Conservation (phyloP, 2,888 invertebrate genomes). For the Microctonus hyperodae region DNA sequence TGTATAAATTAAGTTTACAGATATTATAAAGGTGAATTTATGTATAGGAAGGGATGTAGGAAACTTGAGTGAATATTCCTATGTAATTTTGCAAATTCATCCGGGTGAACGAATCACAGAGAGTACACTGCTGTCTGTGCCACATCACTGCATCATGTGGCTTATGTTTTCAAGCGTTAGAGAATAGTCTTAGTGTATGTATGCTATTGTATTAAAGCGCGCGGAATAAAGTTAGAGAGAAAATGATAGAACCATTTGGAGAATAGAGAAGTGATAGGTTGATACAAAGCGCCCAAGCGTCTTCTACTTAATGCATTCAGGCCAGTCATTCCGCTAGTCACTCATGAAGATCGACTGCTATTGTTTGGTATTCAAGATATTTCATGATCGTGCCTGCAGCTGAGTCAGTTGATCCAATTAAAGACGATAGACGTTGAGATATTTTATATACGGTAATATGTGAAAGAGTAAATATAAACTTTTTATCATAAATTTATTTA, state of each 20-base stretch:
- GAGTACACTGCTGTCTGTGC: slow-evolving; percentile 9
- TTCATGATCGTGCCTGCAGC: slow-evolving; percentile 25
- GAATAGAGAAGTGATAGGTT: not conserved
- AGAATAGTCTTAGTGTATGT: not conserved
- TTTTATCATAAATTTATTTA: too few species aligned
- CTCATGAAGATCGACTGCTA: slow-evolving; percentile 41
- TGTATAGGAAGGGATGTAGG: not conserved
- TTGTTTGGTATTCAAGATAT: slow-evolving; percentile 33
- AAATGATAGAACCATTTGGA: not conserved
- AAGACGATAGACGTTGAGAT: slow-evolving; percentile 15
- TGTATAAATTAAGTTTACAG: not conserved
- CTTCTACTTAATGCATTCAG: slow-evolving; percentile 38
- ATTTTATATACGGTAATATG: too few species aligned
- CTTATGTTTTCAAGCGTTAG: slow-evolving; percentile 22
- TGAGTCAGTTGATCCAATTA: slow-evolving; percentile 29
- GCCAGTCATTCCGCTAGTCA: slow-evolving; percentile 38
- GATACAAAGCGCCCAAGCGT: slow-evolving; percentile 11
- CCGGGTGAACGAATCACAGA: slow-evolving; percentile 21
- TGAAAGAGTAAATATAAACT: too few species aligned
- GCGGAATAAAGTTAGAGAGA: too few species aligned
- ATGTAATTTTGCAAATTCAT: slow-evolving; percentile 36
- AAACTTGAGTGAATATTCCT: slow-evolving; percentile 29
- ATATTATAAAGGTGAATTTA: too few species aligned
- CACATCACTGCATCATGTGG: slow-evolving; percentile 12
- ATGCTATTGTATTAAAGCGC: too few species aligned